phyloP scores from a whole-genome alignment of 2,888 invertebrate species.

The Scaptomyza caliginosa region DNA sequence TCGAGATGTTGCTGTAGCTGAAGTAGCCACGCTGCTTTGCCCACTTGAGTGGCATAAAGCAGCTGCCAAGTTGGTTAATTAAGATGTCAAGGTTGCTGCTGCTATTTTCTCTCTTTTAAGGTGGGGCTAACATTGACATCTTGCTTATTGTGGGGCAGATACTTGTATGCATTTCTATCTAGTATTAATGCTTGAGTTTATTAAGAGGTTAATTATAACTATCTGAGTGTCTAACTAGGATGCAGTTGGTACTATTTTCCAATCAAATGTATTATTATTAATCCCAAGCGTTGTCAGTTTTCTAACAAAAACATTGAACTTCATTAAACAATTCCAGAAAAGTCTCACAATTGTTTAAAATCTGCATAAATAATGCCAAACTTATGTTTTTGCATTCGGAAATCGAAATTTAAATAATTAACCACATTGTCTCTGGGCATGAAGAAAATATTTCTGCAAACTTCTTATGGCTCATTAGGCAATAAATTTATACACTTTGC shows the following conservation, averaged over 20 bases:
- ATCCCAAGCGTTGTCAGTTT: too few relatives aligned
- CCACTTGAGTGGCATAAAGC: constrained; percentile 65
- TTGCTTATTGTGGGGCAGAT: not conserved
- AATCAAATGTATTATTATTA: too few relatives aligned
- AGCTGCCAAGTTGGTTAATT: constrained; percentile 71
- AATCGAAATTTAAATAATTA: not conserved
- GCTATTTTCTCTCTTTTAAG: constrained; percentile 39
- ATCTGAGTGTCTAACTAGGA: not conserved
- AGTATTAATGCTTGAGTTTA: not conserved
- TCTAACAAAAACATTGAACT: too few relatives aligned
- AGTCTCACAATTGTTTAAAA: not conserved
- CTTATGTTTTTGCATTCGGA: not conserved
- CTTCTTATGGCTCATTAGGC: constrained; percentile 37
- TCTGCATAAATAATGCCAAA: not conserved
- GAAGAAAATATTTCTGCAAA: not conserved
- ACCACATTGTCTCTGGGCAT: not conserved
- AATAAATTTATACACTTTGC: constrained; percentile 12
- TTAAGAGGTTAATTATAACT: not conserved
- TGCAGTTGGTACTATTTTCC: not conserved
- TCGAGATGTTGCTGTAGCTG: not conserved
- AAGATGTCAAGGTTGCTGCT: constrained; percentile 73
- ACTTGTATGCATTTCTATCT: not conserved
- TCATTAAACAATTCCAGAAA: not conserved
- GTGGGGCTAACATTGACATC: constrained; percentile 10
- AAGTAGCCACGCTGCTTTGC: constrained; percentile 55